Conservation (phyloP, 2,113 vertebrate species). For the Pteronura brasiliensis region DNA sequence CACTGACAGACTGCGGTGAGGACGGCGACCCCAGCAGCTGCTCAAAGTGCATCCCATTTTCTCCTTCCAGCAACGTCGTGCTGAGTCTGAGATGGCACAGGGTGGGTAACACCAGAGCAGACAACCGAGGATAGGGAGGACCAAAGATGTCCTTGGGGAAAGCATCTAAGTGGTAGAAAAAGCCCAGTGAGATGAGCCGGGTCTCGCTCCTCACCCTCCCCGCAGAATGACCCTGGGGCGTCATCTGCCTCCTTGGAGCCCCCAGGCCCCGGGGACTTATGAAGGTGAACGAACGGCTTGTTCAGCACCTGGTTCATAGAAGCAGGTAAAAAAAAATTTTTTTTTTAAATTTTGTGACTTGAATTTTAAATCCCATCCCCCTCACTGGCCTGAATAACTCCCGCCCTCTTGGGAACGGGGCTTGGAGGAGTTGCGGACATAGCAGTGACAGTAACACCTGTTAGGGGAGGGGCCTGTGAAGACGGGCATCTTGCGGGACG, state of each 20-base stretch:
- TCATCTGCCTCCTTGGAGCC: rapidly evolving
- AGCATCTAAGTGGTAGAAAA: background rate
- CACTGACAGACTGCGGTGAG: background rate
- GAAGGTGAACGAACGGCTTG: background rate
- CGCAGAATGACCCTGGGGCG: rapidly evolving
- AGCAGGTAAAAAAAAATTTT: background rate
- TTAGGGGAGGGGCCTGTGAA: background rate
- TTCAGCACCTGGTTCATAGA: background rate
- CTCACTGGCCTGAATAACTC: background rate
- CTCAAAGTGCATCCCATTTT: background rate
- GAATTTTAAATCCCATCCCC: background rate
- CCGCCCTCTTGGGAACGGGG: too few relatives aligned
- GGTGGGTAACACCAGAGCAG: too few relatives aligned
- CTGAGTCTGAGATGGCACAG: rapidly evolving
- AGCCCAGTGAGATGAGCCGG: rapidly evolving
- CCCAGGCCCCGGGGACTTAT: rapidly evolving
- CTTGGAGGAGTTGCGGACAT: background rate
- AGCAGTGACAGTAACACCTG: background rate
- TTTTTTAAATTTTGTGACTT: background rate
- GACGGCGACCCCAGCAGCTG: background rate
- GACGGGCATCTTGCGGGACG: background rate
- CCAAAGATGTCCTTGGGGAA: background rate
- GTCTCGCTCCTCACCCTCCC: too few relatives aligned
- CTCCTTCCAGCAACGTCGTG: background rate
- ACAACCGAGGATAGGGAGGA: too few relatives aligned